A percentile compares a stretch with the other conserved stretches of the same genome.
phyloP scores from a whole-genome alignment of 2,797 vertebrate genomes.

The Ctenosaura bakeri region DNA sequence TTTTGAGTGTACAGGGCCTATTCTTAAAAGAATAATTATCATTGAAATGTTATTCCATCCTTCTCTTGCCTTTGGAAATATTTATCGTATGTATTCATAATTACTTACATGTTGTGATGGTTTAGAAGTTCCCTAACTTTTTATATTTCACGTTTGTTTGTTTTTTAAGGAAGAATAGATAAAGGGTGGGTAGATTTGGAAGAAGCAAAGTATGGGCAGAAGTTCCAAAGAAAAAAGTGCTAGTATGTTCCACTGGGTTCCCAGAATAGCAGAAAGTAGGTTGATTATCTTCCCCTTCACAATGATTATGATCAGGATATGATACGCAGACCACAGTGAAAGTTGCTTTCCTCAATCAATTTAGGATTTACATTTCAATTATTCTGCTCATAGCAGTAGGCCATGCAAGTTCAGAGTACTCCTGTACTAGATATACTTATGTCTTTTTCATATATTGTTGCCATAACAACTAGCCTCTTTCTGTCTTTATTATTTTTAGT shows the following conservation, averaged over 20 bases:
- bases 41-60: neutral
- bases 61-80: neutral
- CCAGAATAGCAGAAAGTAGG: neutral
- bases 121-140: neutral
- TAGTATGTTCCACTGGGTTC: neutral
- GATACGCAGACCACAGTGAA: neutral
- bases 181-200: neutral
- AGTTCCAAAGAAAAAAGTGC: neutral
- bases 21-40: neutral
- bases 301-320: neutral
- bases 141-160: neutral
- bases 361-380: slow-evolving; percentile 35
- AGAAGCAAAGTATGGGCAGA: neutral
- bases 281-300: neutral
- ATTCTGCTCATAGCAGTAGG: slow-evolving; percentile 34
- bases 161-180: neutral
- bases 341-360: neutral
- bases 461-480: slow-evolving; percentile 21
- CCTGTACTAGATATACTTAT: slow-evolving; percentile 20
- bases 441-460: slow-evolving; percentile 21
- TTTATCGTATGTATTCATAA: neutral
- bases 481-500: slow-evolving; percentile 20
- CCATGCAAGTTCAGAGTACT: neutral
- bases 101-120: neutral
- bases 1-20: neutral